Base-by-base conservation (phyloP, 2,888 invertebrate genomes). In the Achlya flavicornis region DNA sequence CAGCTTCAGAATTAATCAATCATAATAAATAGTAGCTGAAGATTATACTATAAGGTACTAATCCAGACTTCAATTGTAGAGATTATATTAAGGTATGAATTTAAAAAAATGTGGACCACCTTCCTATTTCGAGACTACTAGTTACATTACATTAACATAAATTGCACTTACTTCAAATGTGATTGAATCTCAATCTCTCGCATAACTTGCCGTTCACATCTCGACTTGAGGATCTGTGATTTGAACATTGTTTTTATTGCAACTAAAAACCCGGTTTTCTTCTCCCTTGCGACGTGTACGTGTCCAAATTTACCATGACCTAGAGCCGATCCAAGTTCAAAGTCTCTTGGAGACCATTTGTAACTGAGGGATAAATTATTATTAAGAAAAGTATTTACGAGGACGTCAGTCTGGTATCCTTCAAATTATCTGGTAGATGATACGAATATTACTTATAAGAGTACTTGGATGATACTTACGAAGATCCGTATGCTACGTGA, bases 161-260 rank as follows among this genome's bases (percentile, higher is more conserved):
- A 26, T 26, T 26, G 11, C 8, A 87, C 89, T 88, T 86, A 96
- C 95, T 94, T 94, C 61, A 97, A 87, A 91, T 96, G 96, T 0
- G 97, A 96, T 83, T 98, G 98, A 76, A 99, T 99, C 93, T 99
- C 98, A 76, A 99, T 98, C 92, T 99, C 99, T 70, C 98, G 91
- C 73, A 97, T 84, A 0, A 98, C 95, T 87, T 98, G 98, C 70
- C 97, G 95, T 82, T 98, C 98, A 61, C 97, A 95, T 87, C 95
- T 90, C 71, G 96, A 94, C 86, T 96, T 95, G 19, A 95, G 93
- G 26, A 99, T 94, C 87, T 98, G 98, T 1, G 95, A 95, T 86
- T 98, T 98, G 83, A 96, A 96, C 66, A 98, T 89, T 0, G 97
- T 95, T 90, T 98, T 97, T 76, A 97, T 95, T 1, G 97, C 97